Conservation (phyloP, 2,797 vertebrate species). For the Chromis chromis region DNA sequence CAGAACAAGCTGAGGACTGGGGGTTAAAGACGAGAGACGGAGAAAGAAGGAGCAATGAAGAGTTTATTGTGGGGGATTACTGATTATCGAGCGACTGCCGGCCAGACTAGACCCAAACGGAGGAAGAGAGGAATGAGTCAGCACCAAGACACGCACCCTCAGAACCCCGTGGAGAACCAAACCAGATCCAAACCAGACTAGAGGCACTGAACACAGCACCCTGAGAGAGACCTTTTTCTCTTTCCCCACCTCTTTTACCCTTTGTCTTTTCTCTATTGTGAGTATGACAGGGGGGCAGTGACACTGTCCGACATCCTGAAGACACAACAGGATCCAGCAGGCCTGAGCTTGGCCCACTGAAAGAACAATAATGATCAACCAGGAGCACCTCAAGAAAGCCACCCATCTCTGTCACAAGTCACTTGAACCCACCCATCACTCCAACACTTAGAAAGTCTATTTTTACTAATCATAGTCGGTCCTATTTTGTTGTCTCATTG, state of each 20-base stretch:
- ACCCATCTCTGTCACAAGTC: constrained; percentile 4
- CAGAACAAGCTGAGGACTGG: constrained; percentile 85
- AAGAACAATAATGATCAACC: constrained; percentile 27
- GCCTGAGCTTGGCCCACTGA: constrained; percentile 11
- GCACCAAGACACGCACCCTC: constrained; percentile 65
- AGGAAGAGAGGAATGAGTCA: constrained; percentile 65
- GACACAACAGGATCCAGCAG: constrained; percentile 15
- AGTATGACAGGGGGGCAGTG: constrained; percentile 23
- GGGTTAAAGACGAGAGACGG: constrained; percentile 64
- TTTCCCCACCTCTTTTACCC: constrained; percentile 35
- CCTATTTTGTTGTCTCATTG: constrained; percentile 27
- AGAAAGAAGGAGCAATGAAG: constrained; percentile 50
- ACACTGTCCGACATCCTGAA: constrained; percentile 24
- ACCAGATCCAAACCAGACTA: constrained; percentile 50
- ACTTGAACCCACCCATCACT: constrained; percentile 28
- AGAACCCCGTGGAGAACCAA: constrained; percentile 53
- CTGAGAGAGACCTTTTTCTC: constrained; percentile 37
- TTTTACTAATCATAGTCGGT: constrained; percentile 49
- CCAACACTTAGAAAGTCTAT: constrained; percentile 40
- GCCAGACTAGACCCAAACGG: constrained; percentile 42
- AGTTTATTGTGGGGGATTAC: constrained; percentile 71
- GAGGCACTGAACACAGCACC: constrained; percentile 58
- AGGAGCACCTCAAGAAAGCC: constrained; percentile 29
- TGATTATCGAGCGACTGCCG: constrained; percentile 62
- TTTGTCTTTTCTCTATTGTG: constrained; percentile 42